Base-by-base conservation (phyloP, 1,140 invertebrate species). In the Drosophila santomea region DNA sequence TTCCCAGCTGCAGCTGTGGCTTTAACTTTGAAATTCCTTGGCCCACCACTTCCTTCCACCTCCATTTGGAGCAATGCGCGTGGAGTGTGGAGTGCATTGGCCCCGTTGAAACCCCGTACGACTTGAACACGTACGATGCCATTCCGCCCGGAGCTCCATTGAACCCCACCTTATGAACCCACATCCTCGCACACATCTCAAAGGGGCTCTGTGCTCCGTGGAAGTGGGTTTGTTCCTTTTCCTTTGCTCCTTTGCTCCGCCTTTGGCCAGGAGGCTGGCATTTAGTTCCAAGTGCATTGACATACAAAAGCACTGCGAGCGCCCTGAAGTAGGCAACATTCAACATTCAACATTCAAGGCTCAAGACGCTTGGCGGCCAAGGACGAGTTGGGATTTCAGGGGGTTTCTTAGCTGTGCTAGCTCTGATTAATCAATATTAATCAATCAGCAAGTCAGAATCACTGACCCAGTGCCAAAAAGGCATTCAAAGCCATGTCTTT, bases 261-360 rank as follows among this genome's bases (percentile, higher is more conserved):
- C 72, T 52, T 63, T 44, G 17, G 55, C 39, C 25, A 32, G 48
- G 12, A 71, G 61, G 61, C 55, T 66, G 67, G 43, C 59, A 80
- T 81, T 86, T 86, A 80, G 59, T 66, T 79, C 67, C 63, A 83
- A 89, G 78, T 88, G 76, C 84, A 84, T 80, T 88, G 84, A 88
- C 84, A 88, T 74, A 88, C 68, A 88, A 88, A 77, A 78, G 83
- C 76, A 75, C 75, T 72, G 63, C 23, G 6, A 59, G 56, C 63
- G 57, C 76, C 56, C 60, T 71, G 74, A 88, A 88, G 78, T 73
- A 76, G 75, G 79, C 83, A 88, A 76, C 78, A 35, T 52, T 45
- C 64, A 55, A 38, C 52, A 59, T 58, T 79, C 76, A 80, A 69
- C 41, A 48, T 56, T 73, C 47, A 63, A 68, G 45, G 38, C 41